Conservation (phyloP, 2,113 vertebrate genomes). For the Epinephelus moara region DNA sequence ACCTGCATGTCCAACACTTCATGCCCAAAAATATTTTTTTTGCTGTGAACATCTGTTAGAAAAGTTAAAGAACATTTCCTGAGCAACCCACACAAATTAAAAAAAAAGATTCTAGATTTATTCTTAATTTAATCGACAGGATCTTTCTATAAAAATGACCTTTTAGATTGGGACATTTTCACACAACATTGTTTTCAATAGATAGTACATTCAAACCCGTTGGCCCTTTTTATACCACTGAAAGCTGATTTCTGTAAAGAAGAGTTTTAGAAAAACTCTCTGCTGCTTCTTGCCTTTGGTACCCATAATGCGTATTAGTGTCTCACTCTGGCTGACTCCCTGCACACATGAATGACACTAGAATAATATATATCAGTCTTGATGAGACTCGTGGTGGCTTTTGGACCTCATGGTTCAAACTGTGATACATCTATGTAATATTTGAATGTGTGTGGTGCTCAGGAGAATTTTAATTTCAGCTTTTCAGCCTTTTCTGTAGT, state of each 20-base stretch:
- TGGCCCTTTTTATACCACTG: neutral
- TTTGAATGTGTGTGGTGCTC: neutral
- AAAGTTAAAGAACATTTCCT: neutral
- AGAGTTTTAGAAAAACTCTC: neutral
- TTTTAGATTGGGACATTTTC: neutral
- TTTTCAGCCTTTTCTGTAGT: neutral
- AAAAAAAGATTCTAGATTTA: neutral
- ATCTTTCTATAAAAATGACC: neutral
- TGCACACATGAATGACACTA: neutral
- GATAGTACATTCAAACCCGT: neutral
- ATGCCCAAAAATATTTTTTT: neutral
- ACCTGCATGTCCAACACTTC: constrained; percentile 9
- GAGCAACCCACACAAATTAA: neutral
- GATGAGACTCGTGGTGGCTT: neutral
- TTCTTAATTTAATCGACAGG: neutral
- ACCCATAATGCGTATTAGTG: neutral
- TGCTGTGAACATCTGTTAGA: neutral
- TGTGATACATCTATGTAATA: neutral
- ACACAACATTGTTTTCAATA: neutral
- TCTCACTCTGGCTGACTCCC: neutral
- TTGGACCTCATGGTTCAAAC: neutral
- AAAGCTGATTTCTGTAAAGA: neutral
- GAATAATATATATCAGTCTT: constrained; percentile 1
- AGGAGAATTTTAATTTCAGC: too few relatives aligned
- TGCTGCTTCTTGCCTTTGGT: neutral